phyloP scores from a whole-genome alignment of 1,140 invertebrate species.

The Sogatella furcifera region DNA sequence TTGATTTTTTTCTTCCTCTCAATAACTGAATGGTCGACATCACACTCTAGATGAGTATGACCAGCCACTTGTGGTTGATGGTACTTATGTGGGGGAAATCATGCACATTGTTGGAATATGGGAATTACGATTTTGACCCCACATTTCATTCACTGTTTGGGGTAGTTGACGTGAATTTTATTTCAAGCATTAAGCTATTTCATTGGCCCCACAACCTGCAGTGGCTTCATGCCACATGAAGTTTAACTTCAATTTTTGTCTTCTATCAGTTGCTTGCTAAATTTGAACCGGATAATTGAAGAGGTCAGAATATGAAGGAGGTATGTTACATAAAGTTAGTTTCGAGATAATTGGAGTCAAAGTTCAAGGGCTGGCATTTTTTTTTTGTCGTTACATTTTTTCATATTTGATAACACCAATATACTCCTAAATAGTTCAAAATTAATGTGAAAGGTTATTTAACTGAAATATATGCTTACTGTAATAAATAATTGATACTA shows the following conservation, averaged over 20 bases:
- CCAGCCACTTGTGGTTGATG: not conserved
- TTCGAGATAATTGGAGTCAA: not conserved
- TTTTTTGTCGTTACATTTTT: not conserved
- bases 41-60: conserved; percentile 24
- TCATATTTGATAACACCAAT: not conserved
- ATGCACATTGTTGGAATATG: conserved; percentile 21
- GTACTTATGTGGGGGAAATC: not conserved
- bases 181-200: conserved; percentile 27
- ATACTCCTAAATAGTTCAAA: not conserved
- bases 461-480: not conserved
- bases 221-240: conserved; percentile 31
- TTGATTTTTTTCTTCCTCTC: conserved; percentile 24
- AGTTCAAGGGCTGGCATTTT: not conserved
- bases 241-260: too few species aligned
- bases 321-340: not conserved
- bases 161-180: conserved; percentile 19
- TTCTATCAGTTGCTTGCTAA: too few species aligned
- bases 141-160: conserved; percentile 19
- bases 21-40: conserved; percentile 26
- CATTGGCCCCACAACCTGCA: conserved; percentile 26
- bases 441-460: not conserved
- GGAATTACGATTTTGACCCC: conserved; percentile 30
- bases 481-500: not conserved
- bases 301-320: not conserved
- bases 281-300: too few species aligned